A percentile compares a stretch with the other conserved stretches of the same genome.
phyloP scores from a whole-genome alignment of 2,113 vertebrate genomes.

The Crotalus viridis region DNA sequence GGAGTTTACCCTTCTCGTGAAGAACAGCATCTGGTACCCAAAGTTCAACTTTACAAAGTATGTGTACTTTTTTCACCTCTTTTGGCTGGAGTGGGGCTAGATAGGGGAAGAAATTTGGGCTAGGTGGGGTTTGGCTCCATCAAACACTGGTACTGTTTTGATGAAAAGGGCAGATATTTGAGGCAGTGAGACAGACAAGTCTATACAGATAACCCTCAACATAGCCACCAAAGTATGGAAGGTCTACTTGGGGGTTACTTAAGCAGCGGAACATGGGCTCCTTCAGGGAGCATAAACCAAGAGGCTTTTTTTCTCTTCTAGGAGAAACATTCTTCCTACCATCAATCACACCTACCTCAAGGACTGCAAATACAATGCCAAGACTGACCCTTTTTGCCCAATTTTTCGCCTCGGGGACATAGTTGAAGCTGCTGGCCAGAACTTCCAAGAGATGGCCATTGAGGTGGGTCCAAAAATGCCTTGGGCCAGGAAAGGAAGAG shows the following conservation, averaged over 20 bases:
- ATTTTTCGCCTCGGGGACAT: conserved; percentile 83
- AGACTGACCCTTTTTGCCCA: conserved; percentile 83
- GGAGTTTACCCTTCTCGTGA: conserved; percentile 90
- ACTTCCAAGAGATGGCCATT: conserved; percentile 84
- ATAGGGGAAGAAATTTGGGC: not conserved
- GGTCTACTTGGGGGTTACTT: not conserved
- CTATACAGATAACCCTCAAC: not conserved
- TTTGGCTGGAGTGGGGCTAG: not conserved
- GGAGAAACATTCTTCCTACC: conserved; percentile 81
- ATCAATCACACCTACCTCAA: conserved; percentile 79
- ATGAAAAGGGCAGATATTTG: not conserved
- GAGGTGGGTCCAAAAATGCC: conserved; percentile 65
- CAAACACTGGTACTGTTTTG: not conserved
- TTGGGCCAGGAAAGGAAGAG: too few species aligned
- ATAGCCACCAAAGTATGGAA: not conserved
- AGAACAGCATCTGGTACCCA: conserved; percentile 88
- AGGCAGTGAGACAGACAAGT: not conserved
- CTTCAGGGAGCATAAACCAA: not conserved
- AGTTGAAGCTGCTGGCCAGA: conserved; percentile 75
- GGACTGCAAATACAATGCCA: conserved; percentile 72
- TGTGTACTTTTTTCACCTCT: conserved; percentile 25
- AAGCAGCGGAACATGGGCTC: not conserved
- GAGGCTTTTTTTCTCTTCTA: conserved; percentile 43
- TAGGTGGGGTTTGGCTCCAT: not conserved
- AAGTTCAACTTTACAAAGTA: conserved; percentile 89